phyloP scores from a whole-genome alignment of 2,113 vertebrate genomes.

The Pomatostomus ruficeps region DNA sequence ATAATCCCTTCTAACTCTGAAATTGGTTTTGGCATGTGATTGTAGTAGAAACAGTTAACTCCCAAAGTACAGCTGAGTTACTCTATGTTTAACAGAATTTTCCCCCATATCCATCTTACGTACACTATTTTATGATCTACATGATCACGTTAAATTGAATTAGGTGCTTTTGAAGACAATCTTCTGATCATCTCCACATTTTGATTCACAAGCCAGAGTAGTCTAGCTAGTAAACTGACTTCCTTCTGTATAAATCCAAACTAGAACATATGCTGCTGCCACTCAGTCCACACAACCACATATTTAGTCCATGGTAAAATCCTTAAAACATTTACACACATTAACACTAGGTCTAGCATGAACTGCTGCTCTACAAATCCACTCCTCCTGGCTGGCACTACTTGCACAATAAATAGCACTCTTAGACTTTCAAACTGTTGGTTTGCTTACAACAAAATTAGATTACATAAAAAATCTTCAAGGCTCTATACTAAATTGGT shows the following conservation, averaged over 20 bases:
- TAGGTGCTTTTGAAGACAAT: background rate
- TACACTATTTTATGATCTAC: background rate
- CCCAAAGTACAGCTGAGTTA: background rate
- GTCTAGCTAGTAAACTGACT: background rate
- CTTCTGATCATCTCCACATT: background rate
- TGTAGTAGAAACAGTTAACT: background rate
- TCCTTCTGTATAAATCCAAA: background rate
- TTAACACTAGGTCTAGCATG: background rate
- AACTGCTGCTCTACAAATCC: background rate
- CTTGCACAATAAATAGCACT: background rate
- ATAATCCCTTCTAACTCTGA: background rate
- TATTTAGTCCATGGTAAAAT: background rate
- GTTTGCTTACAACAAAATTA: background rate
- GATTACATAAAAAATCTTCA: background rate
- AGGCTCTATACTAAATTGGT: background rate
- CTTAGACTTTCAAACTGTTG: background rate
- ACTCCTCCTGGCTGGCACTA: background rate
- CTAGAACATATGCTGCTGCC: background rate
- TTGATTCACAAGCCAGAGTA: background rate
- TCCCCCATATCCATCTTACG: background rate
- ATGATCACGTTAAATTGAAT: background rate
- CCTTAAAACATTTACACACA: background rate
- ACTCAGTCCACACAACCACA: background rate
- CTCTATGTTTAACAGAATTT: background rate
- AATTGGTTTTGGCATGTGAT: background rate